Evolutionary conservation across 1,140 invertebrate genomes (phyloP).

Genomic region (Drosophila truncata): DNA sequence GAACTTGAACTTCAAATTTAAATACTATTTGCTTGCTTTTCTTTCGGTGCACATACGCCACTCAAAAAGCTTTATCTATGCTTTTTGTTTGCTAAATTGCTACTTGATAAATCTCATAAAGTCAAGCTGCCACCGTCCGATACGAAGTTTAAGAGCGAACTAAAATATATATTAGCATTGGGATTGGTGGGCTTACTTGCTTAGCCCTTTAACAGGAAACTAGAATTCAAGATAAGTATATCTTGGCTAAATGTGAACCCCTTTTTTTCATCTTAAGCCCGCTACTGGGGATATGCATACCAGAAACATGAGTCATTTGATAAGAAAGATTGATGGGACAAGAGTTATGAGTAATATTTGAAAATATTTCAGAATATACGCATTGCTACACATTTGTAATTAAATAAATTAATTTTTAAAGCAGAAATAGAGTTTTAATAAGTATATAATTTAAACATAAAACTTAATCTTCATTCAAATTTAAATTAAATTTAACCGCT

Average conservation of each 20-base stretch:
- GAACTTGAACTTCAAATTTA: constrained; percentile 7
- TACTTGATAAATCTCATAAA: constrained; percentile 17
- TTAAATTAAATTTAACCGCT: neutral
- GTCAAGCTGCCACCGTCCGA: neutral
- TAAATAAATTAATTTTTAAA: no score
- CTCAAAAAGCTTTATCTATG: constrained; percentile 19
- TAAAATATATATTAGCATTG: neutral
- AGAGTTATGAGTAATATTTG: neutral
- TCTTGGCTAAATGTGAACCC: neutral
- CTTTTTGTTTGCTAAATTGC: constrained; percentile 19
- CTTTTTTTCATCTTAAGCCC: neutral
- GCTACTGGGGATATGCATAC: neutral
- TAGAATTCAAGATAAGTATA: neutral
- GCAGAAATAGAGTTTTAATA: rapidly evolving
- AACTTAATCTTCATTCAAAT: neutral
- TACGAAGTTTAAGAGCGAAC: neutral
- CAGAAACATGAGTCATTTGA: neutral
- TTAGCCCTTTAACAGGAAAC: neutral
- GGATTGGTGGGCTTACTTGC: neutral
- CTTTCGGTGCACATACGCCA: neutral
- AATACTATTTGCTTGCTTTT: neutral
- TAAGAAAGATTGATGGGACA: neutral
- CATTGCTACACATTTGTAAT: neutral
- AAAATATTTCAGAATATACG: neutral
- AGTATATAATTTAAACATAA: neutral